These are phyloP conservation scores for Ardeotis arabs DNA, from an alignment of 2,113 vertebrate species.

Conservation along the genomic window DNA sequence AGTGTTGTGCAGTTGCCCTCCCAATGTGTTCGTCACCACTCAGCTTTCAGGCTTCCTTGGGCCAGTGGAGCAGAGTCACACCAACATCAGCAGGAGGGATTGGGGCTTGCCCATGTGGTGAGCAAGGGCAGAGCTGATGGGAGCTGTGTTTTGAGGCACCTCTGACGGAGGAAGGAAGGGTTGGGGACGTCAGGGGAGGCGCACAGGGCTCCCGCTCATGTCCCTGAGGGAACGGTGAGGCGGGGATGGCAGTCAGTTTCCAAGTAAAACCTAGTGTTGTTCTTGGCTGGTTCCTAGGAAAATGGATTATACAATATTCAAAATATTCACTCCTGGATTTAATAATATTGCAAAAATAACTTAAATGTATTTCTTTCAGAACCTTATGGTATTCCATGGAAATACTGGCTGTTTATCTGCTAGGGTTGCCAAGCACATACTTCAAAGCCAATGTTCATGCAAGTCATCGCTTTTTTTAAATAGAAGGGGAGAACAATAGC, in stretches of 20 bases:
- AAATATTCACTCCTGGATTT: constrained; percentile 39
- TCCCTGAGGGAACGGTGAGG: background rate
- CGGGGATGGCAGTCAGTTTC: background rate
- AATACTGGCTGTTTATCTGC: constrained; percentile 20
- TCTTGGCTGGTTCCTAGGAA: constrained; percentile 64
- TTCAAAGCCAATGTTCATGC: background rate
- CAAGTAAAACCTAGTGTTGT: background rate
- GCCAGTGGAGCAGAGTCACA: fast-evolving
- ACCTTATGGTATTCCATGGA: background rate
- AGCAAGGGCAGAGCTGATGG: background rate
- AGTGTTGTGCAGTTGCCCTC: background rate
- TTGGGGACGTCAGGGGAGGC: fast-evolving
- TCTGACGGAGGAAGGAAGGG: background rate
- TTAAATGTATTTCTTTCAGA: background rate
- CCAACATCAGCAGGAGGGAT: background rate
- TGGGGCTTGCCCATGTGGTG: fast-evolving
- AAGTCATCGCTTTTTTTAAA: background rate
- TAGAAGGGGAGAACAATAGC: background rate
- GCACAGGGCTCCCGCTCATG: fast-evolving
- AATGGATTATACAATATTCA: constrained; percentile 36
- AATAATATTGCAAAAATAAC: constrained; percentile 47
- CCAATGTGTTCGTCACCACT: background rate
- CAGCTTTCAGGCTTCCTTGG: background rate
- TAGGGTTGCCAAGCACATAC: background rate
- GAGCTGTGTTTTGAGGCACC: background rate